Base-by-base conservation (phyloP, 2,113 vertebrate species). In the Pluvialis apricaria region DNA sequence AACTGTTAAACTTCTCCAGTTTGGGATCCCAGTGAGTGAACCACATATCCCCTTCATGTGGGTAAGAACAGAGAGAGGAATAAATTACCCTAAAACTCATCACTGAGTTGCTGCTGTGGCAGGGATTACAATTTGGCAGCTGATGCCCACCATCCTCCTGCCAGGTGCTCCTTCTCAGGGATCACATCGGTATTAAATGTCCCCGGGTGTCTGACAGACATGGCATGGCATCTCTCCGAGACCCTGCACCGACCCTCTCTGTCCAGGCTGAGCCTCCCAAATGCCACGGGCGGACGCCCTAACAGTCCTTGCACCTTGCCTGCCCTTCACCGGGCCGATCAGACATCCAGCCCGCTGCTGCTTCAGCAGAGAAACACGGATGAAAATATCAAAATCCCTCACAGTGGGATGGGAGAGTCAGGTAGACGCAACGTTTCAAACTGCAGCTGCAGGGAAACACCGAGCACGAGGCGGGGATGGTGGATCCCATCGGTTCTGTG, bases 101-200 rank as follows among this genome's bases (percentile, higher is more conserved):
- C 73, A 8, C 14, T 8, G 45, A 57, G 54, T 17, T 0, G 0
- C 75, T 51, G 80, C 26, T 16, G 25, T 0, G 0, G 60, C 60
- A 75, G 26, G 40, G 61, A 47, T 79, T 17, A 42, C 9, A 12
- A 12, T 44, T 57, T 52, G 52, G 15, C 71, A 73, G 19, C 42
- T 6, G 7, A 7, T 82, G 81, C 36, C 44, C 45, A 11, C 25
- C 19, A 25, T 31, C 19, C 32, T 24, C 11, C 0, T 25, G 1
- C 34, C 36, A 26, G 32, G 16, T 40, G 24, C n/a, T 72, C 14
- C 31, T 54, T 40, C 25, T 42, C 3, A 1, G 84, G 55, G n/a
- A 47, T 25, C 38, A 45, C 0, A 0, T 38, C 40, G 18, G 13
- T 44, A 6, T 70, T 7, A 22, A 12, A 28, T 16, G 36, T 25